Evolutionary conservation across 2,888 invertebrate species (phyloP), one percentile per base, ranked within the genome.

Genomic region (Drosophila dives): DNA sequence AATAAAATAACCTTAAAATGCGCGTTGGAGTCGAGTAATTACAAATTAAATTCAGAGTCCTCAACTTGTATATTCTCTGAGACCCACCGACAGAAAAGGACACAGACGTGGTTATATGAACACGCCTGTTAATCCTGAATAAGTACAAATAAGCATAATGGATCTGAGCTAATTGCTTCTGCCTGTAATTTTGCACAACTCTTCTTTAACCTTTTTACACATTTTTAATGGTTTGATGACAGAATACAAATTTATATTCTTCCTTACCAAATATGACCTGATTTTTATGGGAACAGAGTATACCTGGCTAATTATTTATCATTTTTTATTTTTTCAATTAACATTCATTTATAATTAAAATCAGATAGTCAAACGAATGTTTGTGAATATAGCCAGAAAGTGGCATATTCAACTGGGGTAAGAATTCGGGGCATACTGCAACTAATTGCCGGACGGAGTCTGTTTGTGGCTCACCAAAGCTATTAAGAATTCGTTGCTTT

Each of bases 401-500:
- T 71, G 32, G 63, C 61, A 51, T 64, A 71, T 64, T 73, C 60
- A 60, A 75, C 60, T 26, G 26, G 6, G 5, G 26, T 15, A 50
- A 33, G 38, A 5, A 60, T 36, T 55, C 38, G 11, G 36, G 20
- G 64, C 49, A 53, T 70, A 55, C 73, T 53, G 48, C 29, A 71
- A 45, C 64, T 83, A 87, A 80, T 81, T 84, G 71, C 61, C 59
- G 62, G 65, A 15, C 68, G 20, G 61, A 40, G 50, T 66, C 72
- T 73, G 69, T 83, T 71, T 81, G 75, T 42, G 77, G 79, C 50
- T 49, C 58, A 68, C 72, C 67, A 60, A 55, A 69, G 67, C 79
- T 68, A 75, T 78, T 76, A 79, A 61, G 72, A 60, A 65, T 29
- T 58, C 50, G 51, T 10, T 32, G 51, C 53, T 55, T 48, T 48